Percentiles rank a stretch among this genome's conserved stretches.
Evolutionary conservation across 2,888 invertebrate genomes (phyloP).

Genomic region (Erebia palarica): DNA sequence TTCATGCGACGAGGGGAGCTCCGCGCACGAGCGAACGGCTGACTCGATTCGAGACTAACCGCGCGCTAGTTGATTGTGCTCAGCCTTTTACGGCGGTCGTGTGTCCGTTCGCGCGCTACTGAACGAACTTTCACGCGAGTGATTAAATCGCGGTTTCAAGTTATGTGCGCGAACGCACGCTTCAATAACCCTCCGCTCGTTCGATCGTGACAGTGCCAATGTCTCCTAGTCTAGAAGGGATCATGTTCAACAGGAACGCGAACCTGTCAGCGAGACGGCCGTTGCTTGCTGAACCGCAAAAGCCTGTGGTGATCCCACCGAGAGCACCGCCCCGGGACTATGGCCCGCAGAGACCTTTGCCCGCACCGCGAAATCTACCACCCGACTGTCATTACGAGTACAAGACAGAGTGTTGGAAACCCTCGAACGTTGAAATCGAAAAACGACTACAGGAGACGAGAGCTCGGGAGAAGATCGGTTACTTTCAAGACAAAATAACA

Average conservation of each 20-base stretch:
- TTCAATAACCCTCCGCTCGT: constrained; percentile 56
- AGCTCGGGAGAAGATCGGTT: constrained; percentile 74
- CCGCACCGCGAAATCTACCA: constrained; percentile 62
- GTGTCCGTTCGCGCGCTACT: constrained; percentile 50
- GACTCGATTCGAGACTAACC: constrained; percentile 38
- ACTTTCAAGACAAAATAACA: constrained; percentile 77
- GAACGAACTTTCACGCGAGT: constrained; percentile 56
- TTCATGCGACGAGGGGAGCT: constrained; percentile 69
- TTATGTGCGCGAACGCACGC: constrained; percentile 76
- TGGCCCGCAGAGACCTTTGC: constrained; percentile 64
- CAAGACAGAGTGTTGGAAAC: constrained; percentile 74
- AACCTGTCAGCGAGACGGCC: constrained; percentile 75
- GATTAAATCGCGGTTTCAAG: constrained; percentile 57
- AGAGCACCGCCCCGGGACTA: constrained; percentile 74
- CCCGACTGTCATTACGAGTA: constrained; percentile 61
- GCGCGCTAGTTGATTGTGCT: constrained; percentile 68
- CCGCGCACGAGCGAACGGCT: constrained; percentile 46
- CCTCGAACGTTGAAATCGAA: constrained; percentile 77
- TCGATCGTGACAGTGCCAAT: constrained; percentile 74
- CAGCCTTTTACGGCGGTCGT: constrained; percentile 47
- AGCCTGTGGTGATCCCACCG: constrained; percentile 71
- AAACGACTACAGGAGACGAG: constrained; percentile 69
- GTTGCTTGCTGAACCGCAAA: constrained; percentile 77
- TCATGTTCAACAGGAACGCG: constrained; percentile 79
- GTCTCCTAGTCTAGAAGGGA: constrained; percentile 79